Conservation (phyloP, 35 echinoderm and acorn worm species). For the Apostichopus japonicus region DNA sequence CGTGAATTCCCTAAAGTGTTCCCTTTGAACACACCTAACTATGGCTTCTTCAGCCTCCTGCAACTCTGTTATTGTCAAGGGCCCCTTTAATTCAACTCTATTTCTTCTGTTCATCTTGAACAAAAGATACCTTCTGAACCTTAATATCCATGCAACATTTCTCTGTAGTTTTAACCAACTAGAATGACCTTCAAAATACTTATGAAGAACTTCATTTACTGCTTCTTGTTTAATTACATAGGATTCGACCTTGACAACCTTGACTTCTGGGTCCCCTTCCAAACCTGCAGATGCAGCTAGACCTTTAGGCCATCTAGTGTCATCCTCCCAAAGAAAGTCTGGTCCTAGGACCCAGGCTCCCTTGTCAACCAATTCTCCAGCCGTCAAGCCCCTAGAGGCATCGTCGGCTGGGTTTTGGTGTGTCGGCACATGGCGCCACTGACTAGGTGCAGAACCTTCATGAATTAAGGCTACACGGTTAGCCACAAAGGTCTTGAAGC, state of each 20-base stretch:
- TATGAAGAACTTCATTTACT: neutral
- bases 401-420: constrained; percentile 62
- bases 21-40: constrained; percentile 2
- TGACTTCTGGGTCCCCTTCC: neutral
- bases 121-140: neutral
- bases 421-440: constrained; percentile 62
- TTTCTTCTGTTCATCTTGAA: neutral
- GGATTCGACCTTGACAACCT: neutral
- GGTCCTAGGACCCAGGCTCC: neutral
- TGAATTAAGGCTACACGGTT: constrained; percentile 58
- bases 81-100: neutral
- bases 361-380: constrained; percentile 19
- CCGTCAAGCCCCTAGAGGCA: constrained; percentile 38
- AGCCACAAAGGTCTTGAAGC: constrained; percentile 67
- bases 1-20: neutral
- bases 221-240: neutral
- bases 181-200: too few species aligned
- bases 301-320: neutral
- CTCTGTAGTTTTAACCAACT: neutral
- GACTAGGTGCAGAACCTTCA: constrained; percentile 20
- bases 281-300: neutral
- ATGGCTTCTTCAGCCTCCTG: neutral
- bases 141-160: constrained; percentile 12
- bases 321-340: neutral
- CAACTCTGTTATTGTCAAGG: constrained; percentile 4